phyloP scores from a whole-genome alignment of 2,888 invertebrate genomes.

The Rhopalosiphum nymphaeae region DNA sequence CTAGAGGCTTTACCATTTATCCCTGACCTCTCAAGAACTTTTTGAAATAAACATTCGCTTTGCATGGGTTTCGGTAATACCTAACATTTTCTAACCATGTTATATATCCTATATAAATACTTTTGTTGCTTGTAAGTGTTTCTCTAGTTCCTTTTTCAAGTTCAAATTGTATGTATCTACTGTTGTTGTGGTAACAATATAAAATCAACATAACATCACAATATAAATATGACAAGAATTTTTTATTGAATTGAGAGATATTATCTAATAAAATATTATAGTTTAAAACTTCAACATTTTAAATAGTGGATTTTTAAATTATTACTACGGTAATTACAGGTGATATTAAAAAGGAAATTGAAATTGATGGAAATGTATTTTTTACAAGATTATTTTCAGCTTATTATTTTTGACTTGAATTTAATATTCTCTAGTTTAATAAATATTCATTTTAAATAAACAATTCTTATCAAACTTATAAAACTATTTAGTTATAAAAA shows the following conservation, averaged over 20 bases:
- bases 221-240: neutral
- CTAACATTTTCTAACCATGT: neutral
- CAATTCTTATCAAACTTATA: too few relatives aligned
- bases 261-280: too few relatives aligned
- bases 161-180: neutral
- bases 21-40: neutral
- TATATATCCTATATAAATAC: neutral
- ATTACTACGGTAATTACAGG: too few relatives aligned
- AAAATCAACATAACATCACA: neutral
- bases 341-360: too few relatives aligned
- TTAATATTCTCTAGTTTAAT: too few relatives aligned
- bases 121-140: neutral
- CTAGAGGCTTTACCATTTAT: neutral
- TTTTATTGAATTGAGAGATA: neutral
- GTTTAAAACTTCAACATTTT: too few relatives aligned
- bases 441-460: too few relatives aligned
- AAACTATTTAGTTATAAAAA: too few relatives aligned
- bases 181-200: neutral
- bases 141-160: neutral
- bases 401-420: too few relatives aligned
- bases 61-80: neutral
- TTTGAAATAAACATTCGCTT: neutral
- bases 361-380: too few relatives aligned
- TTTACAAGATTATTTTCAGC: too few relatives aligned
- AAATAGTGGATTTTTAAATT: too few relatives aligned